phyloP scores from a whole-genome alignment of 2,113 vertebrate genomes.

The Myiopsitta monachus region DNA sequence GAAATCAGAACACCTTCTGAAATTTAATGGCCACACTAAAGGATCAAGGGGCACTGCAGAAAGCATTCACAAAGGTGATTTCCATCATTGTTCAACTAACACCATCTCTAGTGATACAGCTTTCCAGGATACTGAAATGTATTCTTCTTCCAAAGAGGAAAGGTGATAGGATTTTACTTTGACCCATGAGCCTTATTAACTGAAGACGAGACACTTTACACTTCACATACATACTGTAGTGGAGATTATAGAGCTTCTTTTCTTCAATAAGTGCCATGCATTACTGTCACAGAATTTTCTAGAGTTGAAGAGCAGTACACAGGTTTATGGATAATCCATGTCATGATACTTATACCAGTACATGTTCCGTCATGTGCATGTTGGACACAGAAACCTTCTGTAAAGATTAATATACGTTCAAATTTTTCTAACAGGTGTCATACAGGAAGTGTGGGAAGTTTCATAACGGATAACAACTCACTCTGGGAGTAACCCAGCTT shows the following conservation, averaged over 20 bases:
- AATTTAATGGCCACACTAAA: conserved; percentile 15
- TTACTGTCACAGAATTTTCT: conserved; percentile 56
- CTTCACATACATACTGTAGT: not conserved
- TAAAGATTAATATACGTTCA: conserved; percentile 19
- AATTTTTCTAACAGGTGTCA: conserved; percentile 13
- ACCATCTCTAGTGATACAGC: not conserved
- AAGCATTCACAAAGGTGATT: conserved; percentile 22
- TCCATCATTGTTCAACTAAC: not conserved
- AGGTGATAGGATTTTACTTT: not conserved
- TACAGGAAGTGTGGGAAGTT: conserved; percentile 34
- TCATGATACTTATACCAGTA: conserved; percentile 16
- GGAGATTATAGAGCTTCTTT: conserved; percentile 11
- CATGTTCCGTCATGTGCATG: not conserved
- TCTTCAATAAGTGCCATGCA: conserved; percentile 60
- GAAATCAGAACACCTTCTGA: conserved; percentile 27
- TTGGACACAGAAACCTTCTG: conserved; percentile 18
- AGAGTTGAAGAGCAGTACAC: conserved; percentile 34
- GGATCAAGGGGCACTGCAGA: not conserved
- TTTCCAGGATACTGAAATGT: conserved; percentile 29
- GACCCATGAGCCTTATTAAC: not conserved
- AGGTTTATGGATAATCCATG: conserved; percentile 59
- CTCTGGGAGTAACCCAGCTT: conserved; percentile 35
- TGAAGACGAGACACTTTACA: conserved; percentile 2
- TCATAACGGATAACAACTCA: not conserved
- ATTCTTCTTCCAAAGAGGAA: conserved; percentile 17